Conservation (phyloP, 2,113 vertebrate species). For the Ornithorhynchus anatinus region DNA sequence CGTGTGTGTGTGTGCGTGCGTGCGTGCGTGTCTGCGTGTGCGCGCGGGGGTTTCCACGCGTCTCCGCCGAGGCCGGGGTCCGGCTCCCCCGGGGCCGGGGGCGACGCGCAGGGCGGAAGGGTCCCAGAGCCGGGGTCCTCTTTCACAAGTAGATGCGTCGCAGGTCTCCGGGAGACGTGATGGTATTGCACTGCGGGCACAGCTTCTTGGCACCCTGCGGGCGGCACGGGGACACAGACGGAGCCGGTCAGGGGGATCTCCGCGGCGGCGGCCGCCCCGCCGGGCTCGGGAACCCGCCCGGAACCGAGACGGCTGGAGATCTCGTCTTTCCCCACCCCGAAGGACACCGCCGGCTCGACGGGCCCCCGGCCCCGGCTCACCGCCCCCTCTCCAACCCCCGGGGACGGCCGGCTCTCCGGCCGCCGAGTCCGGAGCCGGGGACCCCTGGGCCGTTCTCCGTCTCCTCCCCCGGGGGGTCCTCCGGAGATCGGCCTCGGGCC, state of each 20-base stretch:
- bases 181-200: constrained; percentile 99
- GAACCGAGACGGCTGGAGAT: background rate
- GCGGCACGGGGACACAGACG: background rate
- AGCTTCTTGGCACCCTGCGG: constrained; percentile 97
- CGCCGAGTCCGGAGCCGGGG: too few relatives aligned
- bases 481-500: too few relatives aligned
- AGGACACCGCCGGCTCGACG: background rate
- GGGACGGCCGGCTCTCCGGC: background rate
- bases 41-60: constrained; percentile 4
- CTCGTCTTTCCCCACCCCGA: too few relatives aligned
- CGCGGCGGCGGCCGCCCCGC: background rate
- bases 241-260: rapidly evolving
- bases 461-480: too few relatives aligned
- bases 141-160: constrained; percentile 98
- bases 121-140: constrained; percentile 12
- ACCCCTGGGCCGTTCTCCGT: too few relatives aligned
- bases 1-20: background rate
- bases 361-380: background rate
- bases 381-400: background rate
- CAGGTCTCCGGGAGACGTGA: constrained; percentile 97
- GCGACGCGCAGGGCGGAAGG: constrained; percentile 40
- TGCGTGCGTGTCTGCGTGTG: background rate
- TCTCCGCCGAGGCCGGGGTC: constrained; percentile 1
- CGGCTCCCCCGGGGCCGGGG: constrained; percentile 41
- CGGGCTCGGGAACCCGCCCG: background rate